Evolutionary conservation across 23 tunicate genomes (phyloP).

Genomic region (Oikopleura vanhoeffeni): DNA sequence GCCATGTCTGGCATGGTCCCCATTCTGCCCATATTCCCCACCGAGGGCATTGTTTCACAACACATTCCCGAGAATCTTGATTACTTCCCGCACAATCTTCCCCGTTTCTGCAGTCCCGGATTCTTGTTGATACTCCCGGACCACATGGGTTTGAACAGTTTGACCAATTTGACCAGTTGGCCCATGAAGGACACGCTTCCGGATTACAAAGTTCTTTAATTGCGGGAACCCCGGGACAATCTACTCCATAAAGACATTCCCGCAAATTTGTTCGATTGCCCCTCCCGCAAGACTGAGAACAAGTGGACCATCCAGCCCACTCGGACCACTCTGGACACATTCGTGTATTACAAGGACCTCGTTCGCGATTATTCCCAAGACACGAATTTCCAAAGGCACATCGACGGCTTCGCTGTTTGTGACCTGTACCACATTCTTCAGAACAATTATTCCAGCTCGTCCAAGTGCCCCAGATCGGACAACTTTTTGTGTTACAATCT

Average conservation of each 20-base stretch:
- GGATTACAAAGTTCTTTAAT: background rate
- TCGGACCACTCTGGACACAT: background rate
- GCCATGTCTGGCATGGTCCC: background rate
- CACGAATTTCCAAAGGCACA: background rate
- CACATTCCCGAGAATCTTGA: background rate
- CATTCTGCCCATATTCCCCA: background rate
- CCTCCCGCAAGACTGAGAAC: background rate
- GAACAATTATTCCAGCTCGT: background rate
- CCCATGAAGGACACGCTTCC: background rate
- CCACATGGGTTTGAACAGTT: background rate
- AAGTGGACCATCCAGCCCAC: background rate
- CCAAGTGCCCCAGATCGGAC: background rate
- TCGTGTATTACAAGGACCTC: background rate
- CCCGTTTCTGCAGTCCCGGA: background rate
- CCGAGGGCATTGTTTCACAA: background rate
- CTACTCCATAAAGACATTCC: background rate
- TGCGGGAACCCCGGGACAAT: background rate
- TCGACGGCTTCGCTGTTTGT: background rate
- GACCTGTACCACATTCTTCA: background rate
- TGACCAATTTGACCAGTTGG: background rate
- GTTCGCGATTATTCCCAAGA: background rate
- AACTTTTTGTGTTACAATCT: background rate
- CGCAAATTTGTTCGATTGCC: background rate
- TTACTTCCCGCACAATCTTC: background rate
- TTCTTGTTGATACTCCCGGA: background rate